These are phyloP conservation scores for Chrysolina oricalcia DNA, from an alignment of 2,888 invertebrate species.

Conservation along the genomic window DNA sequence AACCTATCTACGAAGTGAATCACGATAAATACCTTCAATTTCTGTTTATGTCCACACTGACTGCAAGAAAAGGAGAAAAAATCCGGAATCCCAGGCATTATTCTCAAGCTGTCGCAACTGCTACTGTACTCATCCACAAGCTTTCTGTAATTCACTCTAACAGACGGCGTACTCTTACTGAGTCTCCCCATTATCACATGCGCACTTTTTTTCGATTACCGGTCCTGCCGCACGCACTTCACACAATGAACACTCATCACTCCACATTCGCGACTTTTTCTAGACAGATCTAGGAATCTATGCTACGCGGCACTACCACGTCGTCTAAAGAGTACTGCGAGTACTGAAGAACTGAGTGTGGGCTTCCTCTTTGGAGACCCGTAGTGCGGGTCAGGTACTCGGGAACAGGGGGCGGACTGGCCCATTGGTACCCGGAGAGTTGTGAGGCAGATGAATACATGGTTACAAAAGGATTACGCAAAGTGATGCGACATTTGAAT, in stretches of 20 bases:
- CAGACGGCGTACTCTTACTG: slow-evolving; percentile 69
- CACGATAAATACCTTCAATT: slow-evolving; percentile 72
- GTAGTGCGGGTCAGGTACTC: slow-evolving; percentile 57
- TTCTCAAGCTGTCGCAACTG: slow-evolving; percentile 67
- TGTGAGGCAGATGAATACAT: neutral
- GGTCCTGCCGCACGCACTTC: slow-evolving; percentile 7
- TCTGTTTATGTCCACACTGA: slow-evolving; percentile 77
- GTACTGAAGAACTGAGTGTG: slow-evolving; percentile 40
- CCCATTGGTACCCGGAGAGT: slow-evolving; percentile 9
- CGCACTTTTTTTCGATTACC: slow-evolving; percentile 19
- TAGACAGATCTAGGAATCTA: neutral
- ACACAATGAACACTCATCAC: slow-evolving; percentile 25
- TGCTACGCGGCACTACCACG: slow-evolving; percentile 19
- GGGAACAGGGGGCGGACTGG: slow-evolving; percentile 38
- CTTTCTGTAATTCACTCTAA: slow-evolving; percentile 76
- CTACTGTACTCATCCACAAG: slow-evolving; percentile 75
- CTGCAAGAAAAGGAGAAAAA: slow-evolving; percentile 77
- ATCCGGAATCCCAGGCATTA: slow-evolving; percentile 74
- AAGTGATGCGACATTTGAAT: too few species aligned
- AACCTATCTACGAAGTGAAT: neutral
- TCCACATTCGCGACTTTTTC: slow-evolving; percentile 19
- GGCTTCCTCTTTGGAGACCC: slow-evolving; percentile 47
- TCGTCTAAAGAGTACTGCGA: slow-evolving; percentile 27
- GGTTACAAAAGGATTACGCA: too few species aligned
- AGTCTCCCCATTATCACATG: slow-evolving; percentile 73